Percentiles rank a stretch among this genome's conserved stretches.
Evolutionary conservation across 2,888 invertebrate genomes (phyloP).

Genomic region (Patella caerulea): DNA sequence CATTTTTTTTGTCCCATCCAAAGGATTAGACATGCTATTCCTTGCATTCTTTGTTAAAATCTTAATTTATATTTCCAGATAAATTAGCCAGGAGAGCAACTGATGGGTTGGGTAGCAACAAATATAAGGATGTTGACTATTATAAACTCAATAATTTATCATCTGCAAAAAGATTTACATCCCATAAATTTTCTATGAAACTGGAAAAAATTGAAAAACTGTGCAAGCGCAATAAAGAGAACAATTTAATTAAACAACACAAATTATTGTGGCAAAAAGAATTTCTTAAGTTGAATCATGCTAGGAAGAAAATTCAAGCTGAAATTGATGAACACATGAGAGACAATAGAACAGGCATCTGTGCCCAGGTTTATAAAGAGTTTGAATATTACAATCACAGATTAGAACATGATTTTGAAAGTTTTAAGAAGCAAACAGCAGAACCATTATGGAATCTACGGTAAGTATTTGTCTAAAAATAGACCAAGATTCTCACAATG

Average conservation of each 20-base stretch:
- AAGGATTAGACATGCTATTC: neutral
- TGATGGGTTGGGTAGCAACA: conserved; percentile 63
- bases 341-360: conserved; percentile 41
- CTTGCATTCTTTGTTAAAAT: neutral
- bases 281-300: conserved; percentile 58
- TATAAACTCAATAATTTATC: conserved; percentile 56
- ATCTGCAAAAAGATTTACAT: conserved; percentile 61
- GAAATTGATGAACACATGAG: conserved; percentile 54
- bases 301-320: conserved; percentile 54
- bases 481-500: neutral
- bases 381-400: conserved; percentile 58
- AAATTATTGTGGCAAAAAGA: conserved; percentile 68
- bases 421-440: conserved; percentile 62
- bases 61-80: conserved; percentile 42
- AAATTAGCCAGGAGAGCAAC: conserved; percentile 51
- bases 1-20: no score
- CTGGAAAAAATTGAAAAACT: conserved; percentile 65
- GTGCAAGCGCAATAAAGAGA: conserved; percentile 64
- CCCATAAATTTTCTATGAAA: conserved; percentile 60
- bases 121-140: conserved; percentile 64
- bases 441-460: conserved; percentile 66
- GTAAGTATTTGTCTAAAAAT: conserved; percentile 38
- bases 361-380: conserved; percentile 54
- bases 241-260: conserved; percentile 65
- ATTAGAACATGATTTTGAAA: conserved; percentile 54